phyloP scores from a whole-genome alignment of 2,888 invertebrate species.

The Lobophora halterata region DNA sequence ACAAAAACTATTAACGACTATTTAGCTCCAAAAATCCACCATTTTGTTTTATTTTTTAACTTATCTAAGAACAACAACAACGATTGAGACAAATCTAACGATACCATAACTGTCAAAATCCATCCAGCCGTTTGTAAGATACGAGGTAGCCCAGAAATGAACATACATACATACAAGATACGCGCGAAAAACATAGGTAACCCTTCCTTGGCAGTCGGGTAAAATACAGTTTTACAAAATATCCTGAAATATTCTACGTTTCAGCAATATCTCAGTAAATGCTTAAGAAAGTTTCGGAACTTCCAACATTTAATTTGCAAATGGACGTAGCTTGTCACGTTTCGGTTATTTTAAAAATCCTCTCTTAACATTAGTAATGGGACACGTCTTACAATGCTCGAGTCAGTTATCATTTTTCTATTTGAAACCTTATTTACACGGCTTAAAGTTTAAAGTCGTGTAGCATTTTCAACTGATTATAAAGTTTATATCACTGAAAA shows the following conservation, averaged over 20 bases:
- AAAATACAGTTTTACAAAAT: too few species aligned
- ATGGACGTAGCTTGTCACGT: conserved; percentile 23
- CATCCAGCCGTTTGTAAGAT: too few species aligned
- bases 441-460: conserved; percentile 2
- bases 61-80: too few species aligned
- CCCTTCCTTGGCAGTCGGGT: too few species aligned
- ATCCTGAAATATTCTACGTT: background rate
- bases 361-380: conserved; percentile 28
- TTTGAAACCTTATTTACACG: conserved; percentile 5
- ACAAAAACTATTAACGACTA: too few species aligned
- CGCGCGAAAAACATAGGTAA: too few species aligned
- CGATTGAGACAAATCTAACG: too few species aligned
- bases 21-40: too few species aligned
- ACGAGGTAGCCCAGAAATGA: too few species aligned
- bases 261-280: conserved; percentile 4
- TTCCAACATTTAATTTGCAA: conserved; percentile 24
- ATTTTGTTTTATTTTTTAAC: too few species aligned
- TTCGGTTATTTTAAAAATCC: conserved; percentile 26
- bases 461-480: conserved; percentile 15
- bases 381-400: conserved; percentile 15
- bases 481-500: conserved; percentile 26
- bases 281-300: conserved; percentile 4
- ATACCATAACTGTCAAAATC: too few species aligned
- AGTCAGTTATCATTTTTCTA: conserved; percentile 1
- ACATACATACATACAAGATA: too few species aligned